These are phyloP conservation scores for Nymphalis io DNA, from an alignment of 1,140 invertebrate genomes.

Conservation along the genomic window DNA sequence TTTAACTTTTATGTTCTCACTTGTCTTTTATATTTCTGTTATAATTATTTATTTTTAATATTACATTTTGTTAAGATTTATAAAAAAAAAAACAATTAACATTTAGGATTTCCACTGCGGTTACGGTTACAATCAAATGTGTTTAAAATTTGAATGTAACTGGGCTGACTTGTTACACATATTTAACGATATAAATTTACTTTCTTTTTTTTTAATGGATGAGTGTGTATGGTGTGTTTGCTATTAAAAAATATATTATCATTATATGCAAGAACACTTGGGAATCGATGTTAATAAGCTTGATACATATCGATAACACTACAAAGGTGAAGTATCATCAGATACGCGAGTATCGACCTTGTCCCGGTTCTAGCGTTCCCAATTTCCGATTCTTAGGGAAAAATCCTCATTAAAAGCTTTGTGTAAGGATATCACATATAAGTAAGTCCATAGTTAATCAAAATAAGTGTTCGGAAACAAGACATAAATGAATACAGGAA, in stretches of 20 bases:
- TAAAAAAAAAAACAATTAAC: too few species aligned
- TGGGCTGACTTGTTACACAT: too few species aligned
- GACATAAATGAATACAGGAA: too few species aligned
- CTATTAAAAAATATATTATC: background rate
- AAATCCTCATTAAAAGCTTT: constrained; percentile 4
- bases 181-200: too few species aligned
- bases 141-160: too few species aligned
- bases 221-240: background rate
- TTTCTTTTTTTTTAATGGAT: background rate
- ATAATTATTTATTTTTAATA: too few species aligned
- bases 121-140: too few species aligned
- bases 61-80: too few species aligned
- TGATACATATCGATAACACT: constrained; percentile 12
- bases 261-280: background rate
- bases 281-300: constrained; percentile 13
- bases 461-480: background rate
- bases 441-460: background rate
- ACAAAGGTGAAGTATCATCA: constrained; percentile 14
- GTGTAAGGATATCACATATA: background rate
- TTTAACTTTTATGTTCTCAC: background rate
- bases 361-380: constrained; percentile 1
- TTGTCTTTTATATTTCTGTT: too few species aligned
- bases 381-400: constrained; percentile 7
- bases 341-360: constrained; percentile 14
- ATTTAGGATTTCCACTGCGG: too few species aligned